Percentiles rank a stretch among this genome's conserved stretches.
These are phyloP conservation scores for Amaurobius ferox DNA, from an alignment of 2,888 invertebrate species.

Conservation along the genomic window DNA sequence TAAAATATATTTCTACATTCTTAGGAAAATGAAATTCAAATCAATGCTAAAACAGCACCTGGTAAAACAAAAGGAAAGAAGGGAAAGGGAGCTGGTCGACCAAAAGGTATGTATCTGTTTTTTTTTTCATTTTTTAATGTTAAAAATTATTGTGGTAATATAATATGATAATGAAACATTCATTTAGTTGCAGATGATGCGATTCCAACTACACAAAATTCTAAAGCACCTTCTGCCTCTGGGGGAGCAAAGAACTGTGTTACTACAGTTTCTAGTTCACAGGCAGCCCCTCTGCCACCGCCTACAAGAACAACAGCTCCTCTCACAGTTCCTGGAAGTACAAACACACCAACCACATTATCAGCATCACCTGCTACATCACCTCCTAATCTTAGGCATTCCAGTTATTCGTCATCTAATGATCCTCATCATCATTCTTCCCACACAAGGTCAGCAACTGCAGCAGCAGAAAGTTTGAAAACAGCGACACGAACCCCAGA, in stretches of 20 bases:
- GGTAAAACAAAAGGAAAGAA: slow-evolving; percentile 71
- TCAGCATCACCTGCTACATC: slow-evolving; percentile 67
- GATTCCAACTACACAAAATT: slow-evolving; percentile 26
- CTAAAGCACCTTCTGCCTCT: slow-evolving; percentile 35
- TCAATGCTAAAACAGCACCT: slow-evolving; percentile 74
- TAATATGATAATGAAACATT: no score
- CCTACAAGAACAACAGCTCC: slow-evolving; percentile 80
- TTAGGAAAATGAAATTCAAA: slow-evolving; percentile 83
- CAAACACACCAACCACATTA: slow-evolving; percentile 72
- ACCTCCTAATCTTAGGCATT: slow-evolving; percentile 67
- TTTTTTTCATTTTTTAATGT: no score
- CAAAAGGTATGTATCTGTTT: slow-evolving; percentile 52
- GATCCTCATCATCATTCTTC: slow-evolving; percentile 44
- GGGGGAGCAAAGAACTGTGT: slow-evolving; percentile 43
- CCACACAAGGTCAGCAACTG: slow-evolving; percentile 37
- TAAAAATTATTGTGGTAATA: no score
- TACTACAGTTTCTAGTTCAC: slow-evolving; percentile 19
- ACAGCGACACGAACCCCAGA: slow-evolving; percentile 52
- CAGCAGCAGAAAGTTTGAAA: slow-evolving; percentile 49
- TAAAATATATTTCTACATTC: no score
- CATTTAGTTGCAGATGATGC: slow-evolving; percentile 28
- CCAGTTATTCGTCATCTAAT: slow-evolving; percentile 77
- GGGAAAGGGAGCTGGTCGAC: slow-evolving; percentile 72
- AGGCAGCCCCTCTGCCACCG: slow-evolving; percentile 87
- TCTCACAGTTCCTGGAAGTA: slow-evolving; percentile 71